Base-by-base conservation (phyloP, 2,888 invertebrate genomes). In the Acheta domesticus region DNA sequence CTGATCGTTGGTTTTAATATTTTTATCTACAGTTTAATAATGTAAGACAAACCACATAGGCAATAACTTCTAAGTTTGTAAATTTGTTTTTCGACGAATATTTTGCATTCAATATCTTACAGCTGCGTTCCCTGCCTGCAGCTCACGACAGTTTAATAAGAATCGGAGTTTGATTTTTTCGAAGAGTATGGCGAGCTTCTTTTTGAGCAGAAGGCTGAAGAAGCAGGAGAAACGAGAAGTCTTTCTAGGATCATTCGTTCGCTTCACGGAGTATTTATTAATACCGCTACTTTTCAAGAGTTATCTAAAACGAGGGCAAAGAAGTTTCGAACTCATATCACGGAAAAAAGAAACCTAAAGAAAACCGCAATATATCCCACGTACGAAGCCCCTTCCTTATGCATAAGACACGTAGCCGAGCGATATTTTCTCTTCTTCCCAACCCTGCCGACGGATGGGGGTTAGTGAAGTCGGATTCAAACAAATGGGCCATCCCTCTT, bases 71-170 rank as follows among this genome's bases (percentile, higher is more conserved):
- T 36, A 36, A 36, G 36, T 36, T 36, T 8, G 36, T n/a, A 62
- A 62, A n/a, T 62, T 62, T 62, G 62, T 62, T 62, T 12, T n/a
- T 62, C 62, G 16, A n/a, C 62, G 62, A 62, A 62, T 62, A 62
- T 62, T 62, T 62, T 62, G 62, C 11, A 62, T 62, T n/a, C 62
- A 62, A 62, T 62, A 62, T 62, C 62, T 62, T 62, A 62, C 62
- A 62, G 62, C 62, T 62, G 62, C n/a, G 62, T 62, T 62, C 62
- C 62, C 1, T 36, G n/a, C 62, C n/a, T 19, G 62, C 14, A n/a
- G n/a, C 62, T 62, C n/a, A 62, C 62, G 62, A 62, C 62, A 62
- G 62, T 62, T 62, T 62, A 62, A 62, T 62, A 62, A 62, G 62
- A n/a, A 62, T 62, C 62, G 16, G 62, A 62, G 62, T 62, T 62